Evolutionary conservation across 2,888 invertebrate genomes (phyloP), one percentile per base, ranked within the genome.

Genomic region (Octodonta nipae): DNA sequence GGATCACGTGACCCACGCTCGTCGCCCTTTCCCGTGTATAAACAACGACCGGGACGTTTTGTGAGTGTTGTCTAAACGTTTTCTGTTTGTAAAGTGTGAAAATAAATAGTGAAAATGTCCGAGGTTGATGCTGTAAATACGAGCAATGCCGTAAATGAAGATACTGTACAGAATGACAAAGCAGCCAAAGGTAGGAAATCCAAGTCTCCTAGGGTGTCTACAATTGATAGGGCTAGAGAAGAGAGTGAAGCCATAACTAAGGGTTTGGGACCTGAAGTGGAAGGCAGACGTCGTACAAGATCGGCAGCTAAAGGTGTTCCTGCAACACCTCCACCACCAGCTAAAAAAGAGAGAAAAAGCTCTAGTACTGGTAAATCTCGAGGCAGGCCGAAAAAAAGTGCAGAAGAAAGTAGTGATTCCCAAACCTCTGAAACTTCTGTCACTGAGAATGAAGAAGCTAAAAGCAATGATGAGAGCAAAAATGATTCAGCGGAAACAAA

Each of bases 1-100:
- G 34, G 35, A 43, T 64, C 64, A 70, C 69, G 67, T 70, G 70
- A 70, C 70, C 68, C 66, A 70, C 70, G 70, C 70, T 68, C 62
- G 65, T 67, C 67, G 68, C 69, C 70, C 69, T 70, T 70, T 65
- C 64, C 61, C 60, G 66, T 22, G 14, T 67, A 68, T 68, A 69
- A 69, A 70, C 68, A 70, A 61, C 65, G 62, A 62, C 66, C 67
- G 66, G 66, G 63, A 58, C 56, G 44, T 48, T 52, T 46, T 40
- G 47, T 49, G 49, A 37, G 45, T 43, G 44, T 42, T 42, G 11
- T 47, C 34, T 45, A 40, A 36, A 26, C 33, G 33, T 41, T 46
- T 48, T 45, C 31, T 42, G 38, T n/a, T n/a, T n/a, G n/a, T n/a
- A n/a, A n/a, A n/a, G n/a, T n/a, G 44, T 41, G 42, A 42, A 46